Evolutionary conservation across 35 echinoderm and acorn worm genomes (phyloP).

Genomic region (Ophioderma brevispina): DNA sequence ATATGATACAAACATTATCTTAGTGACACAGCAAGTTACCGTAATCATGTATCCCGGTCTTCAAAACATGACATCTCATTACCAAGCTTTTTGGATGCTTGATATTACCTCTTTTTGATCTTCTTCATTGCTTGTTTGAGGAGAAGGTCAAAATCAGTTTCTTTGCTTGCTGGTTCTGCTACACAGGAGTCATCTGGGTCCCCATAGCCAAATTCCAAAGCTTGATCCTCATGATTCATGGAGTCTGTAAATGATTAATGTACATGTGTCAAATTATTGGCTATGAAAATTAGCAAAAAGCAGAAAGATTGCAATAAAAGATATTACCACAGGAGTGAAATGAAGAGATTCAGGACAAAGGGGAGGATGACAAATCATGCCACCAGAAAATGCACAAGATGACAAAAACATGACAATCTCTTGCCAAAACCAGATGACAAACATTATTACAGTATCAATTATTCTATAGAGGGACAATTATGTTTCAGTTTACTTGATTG

Average conservation of each 20-base stretch:
- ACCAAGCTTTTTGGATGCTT: no score
- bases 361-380: neutral
- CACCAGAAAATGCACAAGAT: neutral
- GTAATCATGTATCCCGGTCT: no score
- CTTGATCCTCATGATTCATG: constrained; percentile 17
- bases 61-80: no score
- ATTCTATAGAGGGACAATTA: no score
- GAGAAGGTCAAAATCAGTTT: constrained; percentile 30
- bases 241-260: constrained; percentile 13
- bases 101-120: neutral
- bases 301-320: no score
- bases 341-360: neutral
- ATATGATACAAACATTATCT: no score
- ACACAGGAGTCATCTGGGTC: neutral
- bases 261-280: neutral
- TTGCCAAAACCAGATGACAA: neutral
- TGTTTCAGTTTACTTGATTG: no score
- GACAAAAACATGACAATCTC: no score
- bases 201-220: constrained; percentile 18
- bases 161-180: neutral
- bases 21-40: no score
- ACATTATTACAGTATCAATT: no score
- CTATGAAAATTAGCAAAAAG: neutral
- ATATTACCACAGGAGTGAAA: neutral
- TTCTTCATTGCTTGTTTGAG: constrained; percentile 36